Evolutionary conservation across 2,888 invertebrate genomes (phyloP).

Genomic region (Troides aeacus): DNA sequence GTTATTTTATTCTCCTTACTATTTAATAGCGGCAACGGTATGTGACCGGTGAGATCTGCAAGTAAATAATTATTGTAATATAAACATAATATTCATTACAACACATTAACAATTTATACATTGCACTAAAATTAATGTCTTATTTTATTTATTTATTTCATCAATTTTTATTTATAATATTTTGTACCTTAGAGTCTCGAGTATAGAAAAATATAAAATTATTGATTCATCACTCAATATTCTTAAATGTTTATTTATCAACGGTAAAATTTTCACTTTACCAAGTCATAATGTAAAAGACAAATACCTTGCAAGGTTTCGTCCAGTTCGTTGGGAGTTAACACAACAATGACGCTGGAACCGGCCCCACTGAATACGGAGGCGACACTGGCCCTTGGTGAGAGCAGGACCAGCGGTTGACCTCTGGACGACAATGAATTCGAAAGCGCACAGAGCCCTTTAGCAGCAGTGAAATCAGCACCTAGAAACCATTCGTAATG

Average conservation of each 20-base stretch:
- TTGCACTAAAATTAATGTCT: not conserved
- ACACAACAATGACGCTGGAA: slow-evolving; percentile 81
- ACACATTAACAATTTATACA: not conserved
- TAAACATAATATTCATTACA: not conserved
- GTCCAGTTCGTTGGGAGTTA: slow-evolving; percentile 81
- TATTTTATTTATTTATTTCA: not conserved
- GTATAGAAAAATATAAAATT: no score
- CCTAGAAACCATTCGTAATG: slow-evolving; percentile 57
- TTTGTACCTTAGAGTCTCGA: no score
- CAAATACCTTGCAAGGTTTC: slow-evolving; percentile 71
- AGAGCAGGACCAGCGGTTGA: slow-evolving; percentile 86
- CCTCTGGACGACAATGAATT: slow-evolving; percentile 85
- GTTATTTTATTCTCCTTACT: slow-evolving; percentile 43
- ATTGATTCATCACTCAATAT: no score
- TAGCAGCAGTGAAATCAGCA: slow-evolving; percentile 92
- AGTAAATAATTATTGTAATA: slow-evolving; percentile 27
- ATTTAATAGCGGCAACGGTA: slow-evolving; percentile 53
- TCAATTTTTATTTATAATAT: no score
- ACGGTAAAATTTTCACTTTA: not conserved
- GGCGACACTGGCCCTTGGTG: slow-evolving; percentile 83
- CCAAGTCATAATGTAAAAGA: slow-evolving; percentile 6
- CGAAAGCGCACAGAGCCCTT: slow-evolving; percentile 88
- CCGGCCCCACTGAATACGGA: slow-evolving; percentile 84
- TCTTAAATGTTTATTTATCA: no score
- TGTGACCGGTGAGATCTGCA: slow-evolving; percentile 65